Evolutionary conservation across 2,888 invertebrate genomes (phyloP), one percentile per base, ranked within the genome.

Genomic region (Xestia xanthographa): DNA sequence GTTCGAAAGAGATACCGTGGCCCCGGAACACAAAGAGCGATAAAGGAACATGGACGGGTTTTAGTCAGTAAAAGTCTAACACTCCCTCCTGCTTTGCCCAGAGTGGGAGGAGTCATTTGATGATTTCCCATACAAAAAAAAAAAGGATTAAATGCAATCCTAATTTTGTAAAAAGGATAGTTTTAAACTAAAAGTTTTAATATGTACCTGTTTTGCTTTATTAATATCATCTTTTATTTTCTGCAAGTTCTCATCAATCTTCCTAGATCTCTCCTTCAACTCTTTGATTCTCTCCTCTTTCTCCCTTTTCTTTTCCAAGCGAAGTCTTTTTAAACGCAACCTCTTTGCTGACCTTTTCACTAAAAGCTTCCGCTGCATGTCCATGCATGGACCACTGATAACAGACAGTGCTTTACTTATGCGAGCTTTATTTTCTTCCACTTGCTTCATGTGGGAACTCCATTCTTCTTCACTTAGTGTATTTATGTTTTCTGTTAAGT

Each of bases 161-260:
- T 56, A 26, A 56, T 26, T 56, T 56, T 56, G 26, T 56, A 26
- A 14, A 26, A 60, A 60, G 20, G 9, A 11, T 34, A 12, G 22
- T 12, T 22, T 22, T 14, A 50, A 50, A 26, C 1, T 12, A 8
- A 26, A 29, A 41, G 22, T 41, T 66, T 34, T 20, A 38, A 29
- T 20, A 38, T 29, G 9, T 89, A 97, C 97, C 96, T 97, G 96
- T 92, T 97, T 97, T 62, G 96, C 96, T 88, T 97, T 97, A 74
- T 97, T 96, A 60, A 97, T 97, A 75, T 97, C 96, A 89, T 97
- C 97, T 86, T 97, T 97, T 90, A 97, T 97, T 78, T 97, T 97
- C 83, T 97, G 97, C 79, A 98, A 94, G 96, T 98, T 98, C 66
- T 97, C 96, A 94, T 98, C 97, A 85, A 98, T 97, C 83, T 97